Conservation (phyloP, 2,113 vertebrate genomes). For the Toxostoma redivivum region DNA sequence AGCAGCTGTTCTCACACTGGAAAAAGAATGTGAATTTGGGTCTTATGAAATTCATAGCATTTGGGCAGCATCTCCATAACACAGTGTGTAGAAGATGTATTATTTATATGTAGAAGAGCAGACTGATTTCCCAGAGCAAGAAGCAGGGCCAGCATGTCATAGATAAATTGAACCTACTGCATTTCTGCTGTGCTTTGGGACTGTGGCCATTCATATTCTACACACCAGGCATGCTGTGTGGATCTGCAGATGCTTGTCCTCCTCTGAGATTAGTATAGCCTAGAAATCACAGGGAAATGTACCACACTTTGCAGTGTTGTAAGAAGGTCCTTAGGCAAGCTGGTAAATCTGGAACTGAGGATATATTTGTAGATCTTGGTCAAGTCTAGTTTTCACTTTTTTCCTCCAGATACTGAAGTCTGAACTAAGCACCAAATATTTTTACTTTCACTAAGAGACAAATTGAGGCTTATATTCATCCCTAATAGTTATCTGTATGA, state of each 20-base stretch:
- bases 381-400: neutral
- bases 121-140: neutral
- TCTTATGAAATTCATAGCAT: neutral
- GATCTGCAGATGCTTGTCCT: neutral
- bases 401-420: neutral
- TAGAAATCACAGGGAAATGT: neutral
- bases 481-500: neutral
- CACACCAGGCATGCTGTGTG: neutral
- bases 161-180: neutral
- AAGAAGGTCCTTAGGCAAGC: neutral
- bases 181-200: neutral
- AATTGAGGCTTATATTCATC: neutral
- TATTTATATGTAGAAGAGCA: neutral
- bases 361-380: neutral
- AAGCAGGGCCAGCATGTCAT: neutral
- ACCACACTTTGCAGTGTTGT: neutral
- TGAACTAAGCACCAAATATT: neutral
- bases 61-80: neutral
- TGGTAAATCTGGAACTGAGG: neutral
- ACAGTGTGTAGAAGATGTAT: neutral
- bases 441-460: neutral
- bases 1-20: neutral
- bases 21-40: neutral
- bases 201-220: neutral
- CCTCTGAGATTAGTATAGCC: neutral